Conservation (phyloP, 2,797 vertebrate genomes). For the Morelia viridis region DNA sequence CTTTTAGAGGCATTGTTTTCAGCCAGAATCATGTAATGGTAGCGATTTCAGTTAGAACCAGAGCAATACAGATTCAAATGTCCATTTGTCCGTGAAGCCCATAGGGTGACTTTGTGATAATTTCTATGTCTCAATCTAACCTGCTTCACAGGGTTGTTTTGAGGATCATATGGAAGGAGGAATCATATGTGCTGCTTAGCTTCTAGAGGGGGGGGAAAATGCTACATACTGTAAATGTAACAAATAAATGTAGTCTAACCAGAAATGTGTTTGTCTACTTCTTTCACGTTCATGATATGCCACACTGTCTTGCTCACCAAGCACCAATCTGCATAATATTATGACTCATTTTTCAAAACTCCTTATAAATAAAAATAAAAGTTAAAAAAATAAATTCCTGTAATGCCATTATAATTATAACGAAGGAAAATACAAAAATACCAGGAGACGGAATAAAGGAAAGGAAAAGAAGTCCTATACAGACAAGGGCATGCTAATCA, state of each 20-base stretch:
- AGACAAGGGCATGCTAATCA: slow-evolving; percentile 8
- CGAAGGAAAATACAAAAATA: not conserved
- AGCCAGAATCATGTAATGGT: no score
- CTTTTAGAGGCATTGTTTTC: no score
- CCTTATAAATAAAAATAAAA: not conserved
- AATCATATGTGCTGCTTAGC: not conserved
- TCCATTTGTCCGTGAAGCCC: not conserved
- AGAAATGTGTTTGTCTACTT: not conserved
- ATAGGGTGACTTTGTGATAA: no score
- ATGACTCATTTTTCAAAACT: not conserved
- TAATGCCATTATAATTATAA: not conserved
- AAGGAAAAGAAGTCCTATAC: not conserved
- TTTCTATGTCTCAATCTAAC: no score
- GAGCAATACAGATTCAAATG: not conserved
- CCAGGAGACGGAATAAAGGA: not conserved
- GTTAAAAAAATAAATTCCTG: slow-evolving; percentile 1
- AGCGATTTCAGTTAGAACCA: not conserved
- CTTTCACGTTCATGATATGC: not conserved
- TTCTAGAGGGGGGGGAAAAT: not conserved
- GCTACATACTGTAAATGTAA: not conserved
- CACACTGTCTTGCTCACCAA: not conserved
- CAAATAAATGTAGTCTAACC: not conserved
- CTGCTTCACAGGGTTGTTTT: no score
- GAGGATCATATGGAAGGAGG: not conserved
- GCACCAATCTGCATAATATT: not conserved